phyloP scores from a whole-genome alignment of 1,140 invertebrate genomes.

The Anagrus nilaparvatae region DNA sequence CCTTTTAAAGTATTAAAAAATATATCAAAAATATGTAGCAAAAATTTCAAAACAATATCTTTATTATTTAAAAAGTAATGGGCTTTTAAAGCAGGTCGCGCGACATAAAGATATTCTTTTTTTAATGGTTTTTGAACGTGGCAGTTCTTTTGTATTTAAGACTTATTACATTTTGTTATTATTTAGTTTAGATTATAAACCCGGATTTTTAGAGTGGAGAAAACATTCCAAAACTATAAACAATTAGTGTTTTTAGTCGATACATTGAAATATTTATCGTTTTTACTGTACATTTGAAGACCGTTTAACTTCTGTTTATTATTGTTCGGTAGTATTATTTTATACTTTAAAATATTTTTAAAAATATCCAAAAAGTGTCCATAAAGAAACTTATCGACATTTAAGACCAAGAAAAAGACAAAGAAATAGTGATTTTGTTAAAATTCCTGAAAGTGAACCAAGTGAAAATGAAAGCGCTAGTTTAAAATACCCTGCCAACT shows the following conservation, averaged over 20 bases:
- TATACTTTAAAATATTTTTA: slow-evolving; percentile 12
- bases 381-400: slow-evolving; percentile 3
- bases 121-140: no score
- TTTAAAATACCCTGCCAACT: no score
- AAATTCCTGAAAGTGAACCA: not conserved
- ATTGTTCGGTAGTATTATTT: slow-evolving; percentile 9
- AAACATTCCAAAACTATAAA: no score
- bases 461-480: slow-evolving; percentile 9
- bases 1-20: slow-evolving; percentile 9
- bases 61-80: slow-evolving; percentile 9
- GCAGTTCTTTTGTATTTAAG: no score
- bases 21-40: slow-evolving; percentile 6
- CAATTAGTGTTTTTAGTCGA: no score
- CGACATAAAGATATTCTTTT: slow-evolving; percentile 10
- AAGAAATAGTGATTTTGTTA: slow-evolving; percentile 10
- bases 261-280: no score
- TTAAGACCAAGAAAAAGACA: slow-evolving; percentile 11
- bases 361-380: slow-evolving; percentile 5
- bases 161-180: slow-evolving; percentile 7
- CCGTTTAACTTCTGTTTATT: slow-evolving; percentile 12
- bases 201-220: no score
- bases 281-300: slow-evolving; percentile 1
- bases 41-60: slow-evolving; percentile 10
- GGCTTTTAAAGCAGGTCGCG: slow-evolving; percentile 7
- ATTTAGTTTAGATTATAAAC: slow-evolving; percentile 10